These are phyloP conservation scores for Zoanthus sansibaricus DNA, from an alignment of 92 coral and sea anemone genomes.

Conservation along the genomic window DNA sequence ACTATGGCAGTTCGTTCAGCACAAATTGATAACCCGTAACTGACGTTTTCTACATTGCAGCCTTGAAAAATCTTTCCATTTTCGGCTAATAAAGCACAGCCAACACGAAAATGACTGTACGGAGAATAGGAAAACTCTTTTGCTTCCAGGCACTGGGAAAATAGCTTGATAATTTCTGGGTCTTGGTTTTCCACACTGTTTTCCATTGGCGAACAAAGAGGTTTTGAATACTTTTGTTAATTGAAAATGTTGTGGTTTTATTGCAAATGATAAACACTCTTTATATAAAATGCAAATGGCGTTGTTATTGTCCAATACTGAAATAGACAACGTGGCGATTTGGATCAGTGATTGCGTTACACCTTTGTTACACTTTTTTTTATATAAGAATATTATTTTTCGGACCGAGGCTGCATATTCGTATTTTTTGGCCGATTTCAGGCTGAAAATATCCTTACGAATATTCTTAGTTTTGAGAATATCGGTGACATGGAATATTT, in stretches of 20 bases:
- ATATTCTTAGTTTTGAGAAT: no score
- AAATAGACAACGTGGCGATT: constrained; percentile 12
- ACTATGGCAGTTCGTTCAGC: constrained; percentile 97
- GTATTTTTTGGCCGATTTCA: no score
- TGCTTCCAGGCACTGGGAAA: constrained; percentile 75
- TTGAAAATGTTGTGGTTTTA: background rate
- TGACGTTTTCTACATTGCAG: constrained; percentile 95
- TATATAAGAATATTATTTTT: no score
- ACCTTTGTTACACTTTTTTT: no score
- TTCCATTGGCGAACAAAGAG: background rate
- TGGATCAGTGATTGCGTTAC: background rate
- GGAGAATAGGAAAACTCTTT: constrained; percentile 89
- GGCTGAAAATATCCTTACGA: no score
- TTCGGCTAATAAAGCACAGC: constrained; percentile 89
- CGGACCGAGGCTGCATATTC: no score
- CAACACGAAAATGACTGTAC: constrained; percentile 98
- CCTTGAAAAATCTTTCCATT: constrained; percentile 85
- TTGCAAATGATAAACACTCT: background rate
- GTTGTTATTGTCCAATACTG: background rate
- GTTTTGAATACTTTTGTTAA: background rate
- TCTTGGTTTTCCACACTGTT: background rate
- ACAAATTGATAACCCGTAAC: constrained; percentile 87
- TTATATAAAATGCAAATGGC: background rate
- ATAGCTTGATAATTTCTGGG: constrained; percentile 40
- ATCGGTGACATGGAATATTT: no score